A percentile compares a stretch with the other conserved stretches of the same genome.
Evolutionary conservation across 2,888 invertebrate genomes (phyloP).

Genomic region (Melieria omissa): DNA sequence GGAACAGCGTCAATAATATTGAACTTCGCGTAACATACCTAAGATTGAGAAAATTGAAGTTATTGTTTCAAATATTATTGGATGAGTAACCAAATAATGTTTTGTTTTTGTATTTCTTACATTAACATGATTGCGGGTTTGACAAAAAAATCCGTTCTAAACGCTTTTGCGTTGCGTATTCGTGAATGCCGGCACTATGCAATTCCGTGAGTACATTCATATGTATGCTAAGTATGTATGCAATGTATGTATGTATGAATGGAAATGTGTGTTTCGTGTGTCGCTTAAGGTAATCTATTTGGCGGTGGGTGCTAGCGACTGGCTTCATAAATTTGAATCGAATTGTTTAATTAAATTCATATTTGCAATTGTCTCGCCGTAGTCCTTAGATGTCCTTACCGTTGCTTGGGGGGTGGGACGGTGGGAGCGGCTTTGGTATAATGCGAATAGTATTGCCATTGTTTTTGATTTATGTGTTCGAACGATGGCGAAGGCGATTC

Average conservation of each 20-base stretch:
- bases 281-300: conserved; percentile 7
- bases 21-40: too few relatives aligned
- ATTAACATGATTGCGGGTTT: too few relatives aligned
- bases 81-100: too few relatives aligned
- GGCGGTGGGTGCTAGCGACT: too few relatives aligned
- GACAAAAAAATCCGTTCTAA: too few relatives aligned
- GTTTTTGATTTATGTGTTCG: conserved; percentile 45
- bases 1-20: too few relatives aligned
- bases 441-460: conserved; percentile 13
- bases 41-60: too few relatives aligned
- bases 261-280: conserved; percentile 26
- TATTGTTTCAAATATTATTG: too few relatives aligned
- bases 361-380: conserved; percentile 48
- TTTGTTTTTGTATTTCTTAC: too few relatives aligned
- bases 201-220: background rate
- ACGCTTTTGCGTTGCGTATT: too few relatives aligned
- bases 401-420: too few relatives aligned
- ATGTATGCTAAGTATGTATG: background rate
- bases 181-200: background rate
- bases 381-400: background rate
- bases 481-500: conserved; percentile 42
- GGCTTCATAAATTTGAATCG: conserved; percentile 48
- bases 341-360: conserved; percentile 62
- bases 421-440: conserved; percentile 13
- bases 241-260: conserved; percentile 1